Evolutionary conservation across 37 sponge, comb jelly and placozoan genomes (phyloP), one percentile per base, ranked within the genome.

Genomic region (Aphrocallistes beatrix): DNA sequence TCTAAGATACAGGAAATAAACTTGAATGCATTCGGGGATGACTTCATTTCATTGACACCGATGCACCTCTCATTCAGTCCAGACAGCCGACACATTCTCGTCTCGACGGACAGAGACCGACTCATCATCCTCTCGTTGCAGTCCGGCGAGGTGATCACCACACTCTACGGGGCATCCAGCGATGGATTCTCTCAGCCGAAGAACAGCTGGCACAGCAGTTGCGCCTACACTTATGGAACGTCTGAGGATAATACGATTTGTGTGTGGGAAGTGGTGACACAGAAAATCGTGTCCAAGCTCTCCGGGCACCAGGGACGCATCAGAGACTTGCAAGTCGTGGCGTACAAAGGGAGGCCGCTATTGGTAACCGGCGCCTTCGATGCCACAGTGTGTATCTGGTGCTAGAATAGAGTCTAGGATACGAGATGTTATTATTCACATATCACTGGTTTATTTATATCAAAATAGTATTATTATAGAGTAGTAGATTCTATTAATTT

Each of bases 141-240:
- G 21, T 88, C 50, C 86, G 95, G 95, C 37, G 85, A 89, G 42
- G 93, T 85, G 87, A 88, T 91, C 38, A 88, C 93, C 19, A 93
- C 91, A 39, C 88, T 93, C 36, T 95, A 95, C 87, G 96, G 93
- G 21, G 92, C 92, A 23, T 86, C 37, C 0, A 95, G 91, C 88
- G 96, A 95, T 87, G 93, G 90, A 28, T 88, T 82, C 49, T 88
- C 90, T 36, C 92, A 91, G 28, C 96, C 96, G 34, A 83, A 94
- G 37, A 92, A 95, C 88, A 93, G 96, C 91, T 95, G 96, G 96
- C 92, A 95, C 60, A 86, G 86, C 21, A 81, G 51, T 47, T 89
- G 92, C 45, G 48, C 84, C 9, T 95, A 95, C 51, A 90, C 93
- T n/a, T 95, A 95, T 90, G 88, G 90, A 25, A 93, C 91, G 40